A percentile compares a stretch with the other conserved stretches of the same genome.
Conservation (phyloP, 2,888 invertebrate species). For the Seira ritae region DNA sequence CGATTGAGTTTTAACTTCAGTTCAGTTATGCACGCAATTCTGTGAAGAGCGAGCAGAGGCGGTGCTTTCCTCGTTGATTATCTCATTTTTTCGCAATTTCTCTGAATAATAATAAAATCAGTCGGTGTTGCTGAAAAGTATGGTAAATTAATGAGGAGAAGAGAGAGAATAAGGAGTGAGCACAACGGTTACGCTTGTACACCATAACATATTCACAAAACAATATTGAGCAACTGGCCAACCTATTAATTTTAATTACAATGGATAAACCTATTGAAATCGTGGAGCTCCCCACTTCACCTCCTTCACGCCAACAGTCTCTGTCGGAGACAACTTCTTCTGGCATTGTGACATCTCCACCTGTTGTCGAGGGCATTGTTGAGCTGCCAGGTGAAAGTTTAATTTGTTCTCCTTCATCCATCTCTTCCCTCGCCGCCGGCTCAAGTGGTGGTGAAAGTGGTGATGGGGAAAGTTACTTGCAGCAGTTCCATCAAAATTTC, state of each 20-base stretch:
- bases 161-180: not conserved
- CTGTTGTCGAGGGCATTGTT: conserved; percentile 47
- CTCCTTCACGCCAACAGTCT: conserved; percentile 33
- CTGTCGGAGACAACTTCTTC: conserved; percentile 23
- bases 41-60: too few species aligned
- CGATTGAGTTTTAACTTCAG: too few species aligned
- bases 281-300: conserved; percentile 54
- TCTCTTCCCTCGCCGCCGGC: not conserved
- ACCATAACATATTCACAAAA: too few species aligned
- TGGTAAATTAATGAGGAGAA: too few species aligned
- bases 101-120: too few species aligned
- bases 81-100: too few species aligned
- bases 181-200: not conserved
- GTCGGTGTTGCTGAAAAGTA: too few species aligned
- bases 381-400: conserved; percentile 56
- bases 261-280: conserved; percentile 51
- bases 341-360: conserved; percentile 26
- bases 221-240: too few species aligned
- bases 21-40: too few species aligned
- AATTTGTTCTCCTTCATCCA: conserved; percentile 11
- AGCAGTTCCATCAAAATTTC: conserved; percentile 27
- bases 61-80: too few species aligned
- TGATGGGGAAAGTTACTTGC: not conserved
- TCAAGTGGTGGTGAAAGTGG: not conserved
- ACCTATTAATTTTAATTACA: too few species aligned